Evolutionary conservation across 2,113 vertebrate genomes (phyloP).

Genomic region (Gasterosteus nipponicus): DNA sequence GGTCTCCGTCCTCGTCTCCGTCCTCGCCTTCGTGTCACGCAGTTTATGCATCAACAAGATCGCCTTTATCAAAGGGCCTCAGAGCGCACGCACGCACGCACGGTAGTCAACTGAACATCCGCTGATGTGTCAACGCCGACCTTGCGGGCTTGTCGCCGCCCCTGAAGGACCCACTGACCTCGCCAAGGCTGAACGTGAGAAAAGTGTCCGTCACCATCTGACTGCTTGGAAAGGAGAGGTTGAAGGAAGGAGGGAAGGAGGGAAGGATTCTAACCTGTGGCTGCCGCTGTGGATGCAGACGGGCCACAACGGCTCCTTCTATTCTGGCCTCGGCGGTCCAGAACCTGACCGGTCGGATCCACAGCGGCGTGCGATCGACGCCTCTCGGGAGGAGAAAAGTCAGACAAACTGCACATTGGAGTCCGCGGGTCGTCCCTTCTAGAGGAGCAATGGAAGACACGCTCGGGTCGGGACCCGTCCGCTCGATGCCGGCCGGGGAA

Average conservation of each 20-base stretch:
- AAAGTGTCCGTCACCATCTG: no score
- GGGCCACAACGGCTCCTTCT: no score
- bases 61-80: constrained; percentile 31
- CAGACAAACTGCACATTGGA: constrained; percentile 4
- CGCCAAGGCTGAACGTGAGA: no score
- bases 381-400: constrained; percentile 24
- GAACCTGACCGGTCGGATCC: no score
- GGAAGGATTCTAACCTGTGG: no score
- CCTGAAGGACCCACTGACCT: constrained; percentile 11
- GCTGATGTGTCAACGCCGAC: constrained; percentile 64
- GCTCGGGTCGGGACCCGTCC: no score
- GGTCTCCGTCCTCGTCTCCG: not conserved
- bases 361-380: constrained; percentile 28
- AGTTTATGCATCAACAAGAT: constrained; percentile 33
- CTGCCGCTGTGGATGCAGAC: no score
- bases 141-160: constrained; percentile 1
- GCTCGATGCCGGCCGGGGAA: no score
- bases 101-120: constrained; percentile 63
- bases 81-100: constrained; percentile 2
- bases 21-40: not conserved
- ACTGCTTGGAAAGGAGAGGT: no score
- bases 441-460: not conserved
- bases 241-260: no score
- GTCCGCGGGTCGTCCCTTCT: not conserved
- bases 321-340: no score